Evolutionary conservation across 1,140 invertebrate species (phyloP), one percentile per base, ranked within the genome.

Genomic region (Battus philenor): DNA sequence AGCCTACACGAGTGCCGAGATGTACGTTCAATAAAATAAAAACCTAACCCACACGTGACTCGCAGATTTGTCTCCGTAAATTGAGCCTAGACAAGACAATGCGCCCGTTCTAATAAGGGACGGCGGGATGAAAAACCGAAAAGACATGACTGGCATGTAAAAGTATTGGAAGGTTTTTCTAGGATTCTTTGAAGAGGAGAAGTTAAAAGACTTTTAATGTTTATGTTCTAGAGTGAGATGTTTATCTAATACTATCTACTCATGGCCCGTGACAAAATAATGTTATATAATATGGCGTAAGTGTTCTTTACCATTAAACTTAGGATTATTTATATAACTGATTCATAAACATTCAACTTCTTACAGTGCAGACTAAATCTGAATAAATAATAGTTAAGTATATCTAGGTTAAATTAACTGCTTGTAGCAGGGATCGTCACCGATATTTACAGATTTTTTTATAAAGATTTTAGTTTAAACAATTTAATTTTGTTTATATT

Each of bases 61-160:
- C 10, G 24, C 10, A 27, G 24, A 8, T 27, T 27, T 10, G 24
- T 4, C n/a, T 27, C 2, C 4, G 24, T 2, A 27, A 27, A 27
- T 10, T 27, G 10, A 27, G 24, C 24, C 24, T 27, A n/a, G n/a
- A n/a, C n/a, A n/a, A 27, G 24, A 27, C 24, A 27, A 27, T 27
- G 10, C 24, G 24, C n/a, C 24, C 8, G n/a, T 27, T 27, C 24
- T 27, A 27, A 27, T 8, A 27, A 27, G 24, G 24, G 24, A 8
- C n/a, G n/a, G n/a, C n/a, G 24, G 8, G 24, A 7, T 27, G 24
- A 27, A 27, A 27, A 27, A 10, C n/a, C n/a, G 24, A 10, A 9
- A 27, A 10, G 24, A 27, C 24, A 27, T 27, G 24, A 27, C 24
- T 27, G 24, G 24, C 24, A 10, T 27, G 8, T 9, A 10, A 27